These are phyloP conservation scores for Metopia argyrocephala DNA, from an alignment of 2,888 invertebrate species.

Conservation along the genomic window DNA sequence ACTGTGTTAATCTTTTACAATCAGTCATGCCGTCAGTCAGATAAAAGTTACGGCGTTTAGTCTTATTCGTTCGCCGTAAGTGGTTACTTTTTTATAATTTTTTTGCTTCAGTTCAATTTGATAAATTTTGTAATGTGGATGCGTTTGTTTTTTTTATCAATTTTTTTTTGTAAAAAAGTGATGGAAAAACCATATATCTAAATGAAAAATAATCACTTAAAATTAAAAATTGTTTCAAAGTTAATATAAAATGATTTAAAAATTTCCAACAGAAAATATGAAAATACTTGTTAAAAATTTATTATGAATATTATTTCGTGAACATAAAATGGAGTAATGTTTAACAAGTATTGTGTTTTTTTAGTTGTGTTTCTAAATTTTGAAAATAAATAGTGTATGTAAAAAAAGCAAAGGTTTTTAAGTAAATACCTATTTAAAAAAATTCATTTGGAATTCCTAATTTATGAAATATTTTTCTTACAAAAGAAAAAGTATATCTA, in stretches of 20 bases:
- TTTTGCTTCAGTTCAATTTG: slow-evolving; percentile 52
- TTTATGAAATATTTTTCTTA: too few species aligned
- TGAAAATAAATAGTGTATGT: neutral
- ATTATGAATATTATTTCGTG: too few species aligned
- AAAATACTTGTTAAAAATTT: neutral
- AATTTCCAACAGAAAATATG: neutral
- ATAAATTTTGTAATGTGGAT: slow-evolving; percentile 56
- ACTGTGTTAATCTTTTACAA: too few species aligned
- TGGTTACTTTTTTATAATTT: slow-evolving; percentile 55
- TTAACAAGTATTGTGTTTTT: too few species aligned
- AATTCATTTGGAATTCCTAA: too few species aligned
- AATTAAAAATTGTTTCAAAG: slow-evolving; percentile 4
- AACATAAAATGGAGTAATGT: too few species aligned
- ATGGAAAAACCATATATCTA: slow-evolving; percentile 19
- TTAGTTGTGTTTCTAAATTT: too few species aligned
- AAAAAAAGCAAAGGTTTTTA: slow-evolving; percentile 8
- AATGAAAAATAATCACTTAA: neutral
- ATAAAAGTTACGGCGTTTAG: neutral
- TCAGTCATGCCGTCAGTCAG: neutral
- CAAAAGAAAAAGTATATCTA: neutral
- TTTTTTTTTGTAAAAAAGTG: slow-evolving; percentile 38
- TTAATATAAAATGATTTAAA: neutral
- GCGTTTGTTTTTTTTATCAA: slow-evolving; percentile 19
- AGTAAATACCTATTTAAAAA: too few species aligned
- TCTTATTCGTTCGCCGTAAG: neutral